Conservation (phyloP, 2,888 invertebrate genomes). For the Drosophila pseudotakahashii region DNA sequence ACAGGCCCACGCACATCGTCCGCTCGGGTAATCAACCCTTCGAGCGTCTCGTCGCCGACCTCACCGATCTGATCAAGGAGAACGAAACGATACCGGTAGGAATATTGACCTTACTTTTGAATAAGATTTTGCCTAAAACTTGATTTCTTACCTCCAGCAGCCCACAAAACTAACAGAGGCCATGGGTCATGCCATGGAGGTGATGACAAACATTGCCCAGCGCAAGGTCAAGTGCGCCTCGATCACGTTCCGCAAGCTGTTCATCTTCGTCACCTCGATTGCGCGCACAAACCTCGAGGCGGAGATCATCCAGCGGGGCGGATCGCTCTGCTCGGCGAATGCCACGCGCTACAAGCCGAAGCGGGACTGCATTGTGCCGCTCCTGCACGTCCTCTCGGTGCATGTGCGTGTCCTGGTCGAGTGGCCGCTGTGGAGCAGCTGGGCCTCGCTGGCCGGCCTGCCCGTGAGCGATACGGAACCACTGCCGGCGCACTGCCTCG, state of each 20-base stretch:
- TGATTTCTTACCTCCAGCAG: constrained; percentile 83
- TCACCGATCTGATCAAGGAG: constrained; percentile 88
- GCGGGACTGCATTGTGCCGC: constrained; percentile 93
- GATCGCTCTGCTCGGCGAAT: constrained; percentile 87
- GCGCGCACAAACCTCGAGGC: constrained; percentile 96
- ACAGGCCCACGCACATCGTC: constrained; percentile 88
- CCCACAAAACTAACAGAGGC: constrained; percentile 92
- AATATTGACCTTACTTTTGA: background rate
- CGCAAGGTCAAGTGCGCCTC: constrained; percentile 89
- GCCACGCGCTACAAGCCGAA: constrained; percentile 89
- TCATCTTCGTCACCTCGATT: constrained; percentile 95
- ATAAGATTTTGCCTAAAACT: no score
- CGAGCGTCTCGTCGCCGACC: constrained; percentile 83
- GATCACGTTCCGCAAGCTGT: constrained; percentile 89
- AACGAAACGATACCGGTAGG: constrained; percentile 86
- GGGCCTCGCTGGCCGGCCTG: constrained; percentile 84
- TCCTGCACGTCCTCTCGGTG: constrained; percentile 94
- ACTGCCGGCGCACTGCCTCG: constrained; percentile 83
- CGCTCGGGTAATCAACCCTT: constrained; percentile 85
- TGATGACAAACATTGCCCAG: constrained; percentile 95
- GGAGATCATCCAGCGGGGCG: constrained; percentile 95
- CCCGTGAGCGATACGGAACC: constrained; percentile 81
- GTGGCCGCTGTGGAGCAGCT: constrained; percentile 86
- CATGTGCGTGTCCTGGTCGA: constrained; percentile 90
- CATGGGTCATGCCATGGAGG: constrained; percentile 96